These are phyloP conservation scores for Azorinus chamasolen DNA, from an alignment of 2,888 invertebrate species.

Conservation along the genomic window DNA sequence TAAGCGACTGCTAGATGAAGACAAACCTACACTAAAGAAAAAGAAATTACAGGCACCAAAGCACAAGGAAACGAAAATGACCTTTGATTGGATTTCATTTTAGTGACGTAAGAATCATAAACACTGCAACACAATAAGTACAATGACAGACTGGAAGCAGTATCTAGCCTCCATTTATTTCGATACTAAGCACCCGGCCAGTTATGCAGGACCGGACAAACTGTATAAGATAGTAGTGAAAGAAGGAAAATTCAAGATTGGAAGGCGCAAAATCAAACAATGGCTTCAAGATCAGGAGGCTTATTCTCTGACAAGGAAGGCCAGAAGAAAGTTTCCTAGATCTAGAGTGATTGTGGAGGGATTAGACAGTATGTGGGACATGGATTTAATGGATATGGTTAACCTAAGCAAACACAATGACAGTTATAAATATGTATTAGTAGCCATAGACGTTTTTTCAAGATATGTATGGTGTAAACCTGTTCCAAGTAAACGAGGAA, in stretches of 20 bases:
- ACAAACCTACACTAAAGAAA: no score
- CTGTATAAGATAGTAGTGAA: background rate
- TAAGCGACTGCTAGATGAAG: no score
- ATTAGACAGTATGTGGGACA: slow-evolving; percentile 44
- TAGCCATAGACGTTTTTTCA: slow-evolving; percentile 41
- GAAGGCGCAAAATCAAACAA: slow-evolving; percentile 30
- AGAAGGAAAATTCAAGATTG: no score
- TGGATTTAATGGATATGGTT: slow-evolving; percentile 39
- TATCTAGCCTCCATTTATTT: no score
- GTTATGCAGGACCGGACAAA: slow-evolving; percentile 15
- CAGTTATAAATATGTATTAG: slow-evolving; percentile 23
- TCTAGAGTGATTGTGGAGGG: slow-evolving; percentile 50
- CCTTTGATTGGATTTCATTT: no score
- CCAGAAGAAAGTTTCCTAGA: no score
- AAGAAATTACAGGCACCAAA: no score
- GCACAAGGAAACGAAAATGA: no score
- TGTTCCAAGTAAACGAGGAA: slow-evolving; percentile 35
- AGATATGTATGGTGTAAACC: slow-evolving; percentile 29
- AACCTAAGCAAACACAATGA: slow-evolving; percentile 28
- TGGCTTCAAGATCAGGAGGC: slow-evolving; percentile 51
- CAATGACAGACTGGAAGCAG: no score
- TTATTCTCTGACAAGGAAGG: slow-evolving; percentile 43
- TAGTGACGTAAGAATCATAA: no score
- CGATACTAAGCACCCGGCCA: slow-evolving; percentile 7
- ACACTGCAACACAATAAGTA: no score